These are phyloP conservation scores for Druon quercuslanigerum DNA, from an alignment of 1,140 invertebrate species.

Conservation along the genomic window DNA sequence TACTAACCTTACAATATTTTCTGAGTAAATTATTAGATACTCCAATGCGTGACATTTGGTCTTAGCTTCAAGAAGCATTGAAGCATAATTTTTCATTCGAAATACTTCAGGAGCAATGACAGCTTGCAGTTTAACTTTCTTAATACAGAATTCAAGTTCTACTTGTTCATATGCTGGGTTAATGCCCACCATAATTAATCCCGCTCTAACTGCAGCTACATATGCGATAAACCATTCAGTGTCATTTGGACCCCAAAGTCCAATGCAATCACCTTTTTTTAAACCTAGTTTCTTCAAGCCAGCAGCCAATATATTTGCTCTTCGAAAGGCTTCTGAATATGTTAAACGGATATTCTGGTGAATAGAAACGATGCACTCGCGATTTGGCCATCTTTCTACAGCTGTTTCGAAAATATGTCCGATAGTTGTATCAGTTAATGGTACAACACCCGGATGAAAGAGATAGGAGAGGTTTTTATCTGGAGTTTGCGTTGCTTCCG, in stretches of 20 bases:
- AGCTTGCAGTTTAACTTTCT: slow-evolving; percentile 85
- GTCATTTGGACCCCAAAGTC: slow-evolving; percentile 92
- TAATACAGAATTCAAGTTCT: slow-evolving; percentile 88
- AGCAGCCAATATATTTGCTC: slow-evolving; percentile 87
- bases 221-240: slow-evolving; percentile 88
- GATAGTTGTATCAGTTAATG: slow-evolving; percentile 79
- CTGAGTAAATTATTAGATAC: slow-evolving; percentile 77
- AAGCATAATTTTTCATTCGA: slow-evolving; percentile 84
- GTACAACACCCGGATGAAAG: slow-evolving; percentile 76
- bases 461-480: slow-evolving; percentile 54
- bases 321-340: slow-evolving; percentile 78
- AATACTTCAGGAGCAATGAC: slow-evolving; percentile 82
- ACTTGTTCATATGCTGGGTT: slow-evolving; percentile 88
- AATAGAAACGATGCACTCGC: slow-evolving; percentile 78
- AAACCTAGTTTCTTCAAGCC: slow-evolving; percentile 87
- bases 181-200: slow-evolving; percentile 88
- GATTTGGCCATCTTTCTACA: slow-evolving; percentile 76
- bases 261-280: slow-evolving; percentile 87
- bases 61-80: slow-evolving; percentile 77
- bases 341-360: slow-evolving; percentile 80
- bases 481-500: background rate
- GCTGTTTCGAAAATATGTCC: slow-evolving; percentile 79
- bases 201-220: slow-evolving; percentile 87
- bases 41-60: slow-evolving; percentile 68
- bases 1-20: slow-evolving; percentile 76